phyloP scores from a whole-genome alignment of 1,140 invertebrate species.

The Melitaea cinxia region DNA sequence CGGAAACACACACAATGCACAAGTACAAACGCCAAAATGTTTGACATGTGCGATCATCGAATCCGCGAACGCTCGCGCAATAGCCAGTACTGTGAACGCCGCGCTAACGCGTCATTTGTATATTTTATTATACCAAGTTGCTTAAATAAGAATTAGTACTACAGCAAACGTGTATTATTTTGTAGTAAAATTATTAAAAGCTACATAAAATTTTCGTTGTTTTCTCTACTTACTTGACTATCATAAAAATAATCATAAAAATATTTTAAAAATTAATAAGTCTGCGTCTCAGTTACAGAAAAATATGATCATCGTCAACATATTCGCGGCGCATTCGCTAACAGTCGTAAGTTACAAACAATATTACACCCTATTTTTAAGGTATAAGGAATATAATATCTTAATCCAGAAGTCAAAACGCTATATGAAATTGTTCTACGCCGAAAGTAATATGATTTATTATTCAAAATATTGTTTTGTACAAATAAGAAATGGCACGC shows the following conservation, averaged over 20 bases:
- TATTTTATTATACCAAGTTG: too few relatives aligned
- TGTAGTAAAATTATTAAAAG: too few relatives aligned
- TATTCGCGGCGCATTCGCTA: neutral
- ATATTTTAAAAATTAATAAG: too few relatives aligned
- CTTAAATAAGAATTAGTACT: too few relatives aligned
- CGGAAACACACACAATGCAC: too few relatives aligned
- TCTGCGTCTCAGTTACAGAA: neutral
- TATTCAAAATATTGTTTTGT: constrained; percentile 27
- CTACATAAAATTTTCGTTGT: neutral
- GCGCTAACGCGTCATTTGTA: too few relatives aligned
- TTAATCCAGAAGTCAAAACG: neutral
- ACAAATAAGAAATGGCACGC: neutral
- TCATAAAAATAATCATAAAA: neutral
- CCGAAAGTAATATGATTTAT: constrained; percentile 31
- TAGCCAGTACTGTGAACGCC: too few relatives aligned
- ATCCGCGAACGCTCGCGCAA: too few relatives aligned
- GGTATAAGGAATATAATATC: constrained; percentile 1
- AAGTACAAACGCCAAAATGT: too few relatives aligned
- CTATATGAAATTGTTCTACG: constrained; percentile 18
- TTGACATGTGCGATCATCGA: too few relatives aligned
- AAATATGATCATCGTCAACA: constrained; percentile 13
- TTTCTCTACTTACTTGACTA: neutral
- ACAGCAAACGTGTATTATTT: too few relatives aligned
- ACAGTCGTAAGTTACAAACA: neutral
- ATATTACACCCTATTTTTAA: neutral